These are phyloP conservation scores for Girardinus metallicus DNA, from an alignment of 2,797 vertebrate genomes.

Conservation along the genomic window DNA sequence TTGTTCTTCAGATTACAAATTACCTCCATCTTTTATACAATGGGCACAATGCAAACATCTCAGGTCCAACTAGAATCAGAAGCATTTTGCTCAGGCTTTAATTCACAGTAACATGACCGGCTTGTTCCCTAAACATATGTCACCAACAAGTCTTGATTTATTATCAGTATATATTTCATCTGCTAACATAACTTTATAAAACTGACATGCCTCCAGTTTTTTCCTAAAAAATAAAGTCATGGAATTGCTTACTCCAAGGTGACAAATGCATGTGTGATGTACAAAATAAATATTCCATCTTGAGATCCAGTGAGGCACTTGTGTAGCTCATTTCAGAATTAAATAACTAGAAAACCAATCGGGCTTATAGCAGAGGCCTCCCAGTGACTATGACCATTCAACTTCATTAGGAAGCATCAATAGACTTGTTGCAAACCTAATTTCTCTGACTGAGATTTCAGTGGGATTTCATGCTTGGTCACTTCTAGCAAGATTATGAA, in stretches of 20 bases:
- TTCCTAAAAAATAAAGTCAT: background rate
- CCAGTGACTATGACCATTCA: constrained; percentile 61
- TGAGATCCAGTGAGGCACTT: constrained; percentile 29
- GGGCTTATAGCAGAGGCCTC: constrained; percentile 44
- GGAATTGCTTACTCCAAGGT: background rate
- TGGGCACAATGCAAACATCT: no score
- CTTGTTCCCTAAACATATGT: background rate
- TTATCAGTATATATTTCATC: constrained; percentile 15
- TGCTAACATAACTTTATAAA: constrained; percentile 1
- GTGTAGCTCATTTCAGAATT: constrained; percentile 44
- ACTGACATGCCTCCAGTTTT: background rate
- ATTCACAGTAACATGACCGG: background rate
- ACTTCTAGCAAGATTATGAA: constrained; percentile 34
- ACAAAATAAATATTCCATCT: background rate
- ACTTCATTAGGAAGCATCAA: constrained; percentile 75
- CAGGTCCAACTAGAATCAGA: background rate
- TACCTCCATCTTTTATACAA: no score
- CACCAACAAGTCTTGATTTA: constrained; percentile 1
- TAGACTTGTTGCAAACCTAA: constrained; percentile 64
- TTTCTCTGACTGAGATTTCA: constrained; percentile 61
- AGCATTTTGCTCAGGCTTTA: background rate
- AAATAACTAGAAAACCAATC: constrained; percentile 57
- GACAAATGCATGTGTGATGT: constrained; percentile 13
- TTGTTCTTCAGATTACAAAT: no score
- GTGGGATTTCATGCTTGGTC: constrained; percentile 64